Evolutionary conservation across 2,797 vertebrate genomes (phyloP).

Genomic region (Chaetodon trifasciatus): DNA sequence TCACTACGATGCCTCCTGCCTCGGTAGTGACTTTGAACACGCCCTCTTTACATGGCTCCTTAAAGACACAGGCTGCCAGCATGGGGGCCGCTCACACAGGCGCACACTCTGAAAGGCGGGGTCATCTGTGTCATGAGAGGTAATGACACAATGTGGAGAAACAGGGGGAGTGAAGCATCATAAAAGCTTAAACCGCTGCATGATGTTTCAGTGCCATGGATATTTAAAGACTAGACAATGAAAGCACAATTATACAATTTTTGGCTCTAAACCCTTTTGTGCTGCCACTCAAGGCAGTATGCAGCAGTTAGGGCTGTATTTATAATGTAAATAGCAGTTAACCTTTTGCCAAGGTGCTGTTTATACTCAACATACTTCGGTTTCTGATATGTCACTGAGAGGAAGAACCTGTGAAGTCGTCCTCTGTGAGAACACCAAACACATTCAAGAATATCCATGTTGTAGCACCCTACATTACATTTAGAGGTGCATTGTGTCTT

Average conservation of each 20-base stretch:
- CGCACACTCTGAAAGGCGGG: background rate
- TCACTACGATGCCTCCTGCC: constrained; percentile 62
- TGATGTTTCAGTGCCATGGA: too few relatives aligned
- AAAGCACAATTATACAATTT: too few relatives aligned
- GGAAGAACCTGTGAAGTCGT: background rate
- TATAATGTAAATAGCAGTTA: background rate
- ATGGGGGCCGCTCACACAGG: constrained; percentile 23
- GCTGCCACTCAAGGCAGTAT: background rate
- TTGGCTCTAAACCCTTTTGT: background rate
- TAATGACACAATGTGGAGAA: background rate
- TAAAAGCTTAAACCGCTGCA: background rate
- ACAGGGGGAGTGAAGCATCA: background rate
- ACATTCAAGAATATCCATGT: background rate
- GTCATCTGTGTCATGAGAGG: background rate
- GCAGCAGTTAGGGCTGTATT: background rate
- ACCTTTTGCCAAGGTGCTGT: background rate
- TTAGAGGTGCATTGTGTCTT: background rate
- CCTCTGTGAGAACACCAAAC: background rate
- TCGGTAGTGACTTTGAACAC: constrained; percentile 62
- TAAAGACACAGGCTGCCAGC: constrained; percentile 78
- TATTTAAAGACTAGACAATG: too few relatives aligned
- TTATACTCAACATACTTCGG: background rate
- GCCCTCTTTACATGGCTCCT: constrained; percentile 74
- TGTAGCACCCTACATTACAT: background rate
- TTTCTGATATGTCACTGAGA: background rate